A percentile compares a stretch with the other conserved stretches of the same genome.
These are phyloP conservation scores for Schlechtendalia chinensis DNA, from an alignment of 1,140 invertebrate species.

Conservation along the genomic window DNA sequence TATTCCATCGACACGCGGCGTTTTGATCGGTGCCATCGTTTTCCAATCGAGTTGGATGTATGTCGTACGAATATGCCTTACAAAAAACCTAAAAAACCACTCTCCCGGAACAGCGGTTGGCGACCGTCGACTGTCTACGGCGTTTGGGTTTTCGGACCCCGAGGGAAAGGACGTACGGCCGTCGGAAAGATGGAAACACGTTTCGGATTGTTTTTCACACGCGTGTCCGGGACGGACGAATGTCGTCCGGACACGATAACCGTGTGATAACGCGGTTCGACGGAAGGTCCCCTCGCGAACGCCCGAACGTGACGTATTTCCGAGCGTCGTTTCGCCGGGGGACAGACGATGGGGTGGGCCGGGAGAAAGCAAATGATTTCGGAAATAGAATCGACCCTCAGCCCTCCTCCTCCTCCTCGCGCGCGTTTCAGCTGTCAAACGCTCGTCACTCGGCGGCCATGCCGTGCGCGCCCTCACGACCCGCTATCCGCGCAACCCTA, in stretches of 20 bases:
- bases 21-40: no score
- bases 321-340: conserved; percentile 24
- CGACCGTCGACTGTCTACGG: no score
- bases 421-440: conserved; percentile 47
- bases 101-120: no score
- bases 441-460: conserved; percentile 25
- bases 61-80: no score
- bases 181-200: background rate
- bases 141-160: background rate
- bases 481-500: background rate
- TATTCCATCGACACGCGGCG: no score
- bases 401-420: no score
- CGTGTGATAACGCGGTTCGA: no score
- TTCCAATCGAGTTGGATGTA: no score
- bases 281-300: conserved; percentile 5
- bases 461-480: background rate
- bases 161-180: background rate
- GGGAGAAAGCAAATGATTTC: conserved; percentile 43
- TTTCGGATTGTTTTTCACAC: conserved; percentile 32
- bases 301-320: conserved; percentile 48
- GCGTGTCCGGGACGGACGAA: conserved; percentile 12
- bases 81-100: no score
- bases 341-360: background rate
- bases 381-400: conserved; percentile 46
- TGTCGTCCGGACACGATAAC: background rate